Evolutionary conservation across 2,113 vertebrate species (phyloP).

Genomic region (Blennius ocellaris): DNA sequence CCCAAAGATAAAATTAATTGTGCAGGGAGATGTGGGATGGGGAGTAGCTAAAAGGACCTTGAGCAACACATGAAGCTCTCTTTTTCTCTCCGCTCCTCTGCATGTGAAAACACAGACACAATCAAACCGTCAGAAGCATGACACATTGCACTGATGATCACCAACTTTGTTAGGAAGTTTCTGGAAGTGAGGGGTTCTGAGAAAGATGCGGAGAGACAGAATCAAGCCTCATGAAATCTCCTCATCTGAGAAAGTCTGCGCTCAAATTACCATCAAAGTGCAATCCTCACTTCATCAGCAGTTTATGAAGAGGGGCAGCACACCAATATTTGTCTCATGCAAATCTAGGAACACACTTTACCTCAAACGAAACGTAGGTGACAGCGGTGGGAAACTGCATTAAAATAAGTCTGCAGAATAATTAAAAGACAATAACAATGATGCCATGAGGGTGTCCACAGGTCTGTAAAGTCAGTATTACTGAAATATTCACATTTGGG

Average conservation of each 20-base stretch:
- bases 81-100: slow-evolving; percentile 55
- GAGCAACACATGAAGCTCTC: slow-evolving; percentile 73
- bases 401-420: background rate
- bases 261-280: slow-evolving; percentile 55
- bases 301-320: slow-evolving; percentile 9
- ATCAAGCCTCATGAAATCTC: slow-evolving; percentile 51
- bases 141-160: slow-evolving; percentile 55
- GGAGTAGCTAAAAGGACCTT: slow-evolving; percentile 81
- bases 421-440: background rate
- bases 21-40: slow-evolving; percentile 81
- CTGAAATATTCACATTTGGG: background rate
- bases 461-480: too few species aligned
- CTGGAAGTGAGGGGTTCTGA: slow-evolving; percentile 47
- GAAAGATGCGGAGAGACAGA: slow-evolving; percentile 56
- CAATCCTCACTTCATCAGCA: slow-evolving; percentile 47
- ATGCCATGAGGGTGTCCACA: background rate
- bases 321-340: slow-evolving; percentile 22
- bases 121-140: slow-evolving; percentile 71
- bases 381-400: background rate
- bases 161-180: slow-evolving; percentile 62
- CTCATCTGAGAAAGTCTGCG: slow-evolving; percentile 38
- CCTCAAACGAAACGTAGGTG: background rate
- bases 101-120: slow-evolving; percentile 71
- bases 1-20: slow-evolving; percentile 85
- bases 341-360: background rate